Evolutionary conservation across 2,888 invertebrate genomes (phyloP), one percentile per base, ranked within the genome.

Genomic region (Gordius sp.): DNA sequence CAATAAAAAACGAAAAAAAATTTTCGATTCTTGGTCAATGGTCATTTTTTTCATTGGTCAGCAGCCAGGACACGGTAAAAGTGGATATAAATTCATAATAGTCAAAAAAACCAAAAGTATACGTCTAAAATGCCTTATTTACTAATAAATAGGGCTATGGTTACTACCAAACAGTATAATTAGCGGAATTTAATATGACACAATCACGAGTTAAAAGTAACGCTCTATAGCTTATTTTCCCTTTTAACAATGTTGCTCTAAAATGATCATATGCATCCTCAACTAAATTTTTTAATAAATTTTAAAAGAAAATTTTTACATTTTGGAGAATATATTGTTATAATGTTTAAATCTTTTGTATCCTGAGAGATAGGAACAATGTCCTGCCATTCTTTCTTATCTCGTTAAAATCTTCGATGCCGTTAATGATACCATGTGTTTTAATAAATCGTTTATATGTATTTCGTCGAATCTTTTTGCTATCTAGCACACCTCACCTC

Each of bases 101-200:
- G n/a, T n/a, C n/a, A n/a, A n/a, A n/a, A n/a, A n/a, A n/a, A n/a
- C 79, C 41, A 99, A 71, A 59, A 91, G 75, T 63, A 83, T 80
- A 64, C 93, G 75, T 65, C 89, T 78, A 70, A 65, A 78, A 71
- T 72, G 69, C 73, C 72, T 72, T 61, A 8, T 62, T 63, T 56
- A 56, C 27, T 24, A 41, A 33, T 53, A 56, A 2, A 57, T 23
- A 24, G 2, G 18, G 13, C 8, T 16, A 16, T 57, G 23, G 13
- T 28, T 18, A 66, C 62, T 82, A 87, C 97, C 97, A 99, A 1
- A 91, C 89, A 1, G 93, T 89, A 66, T 97, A 99, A 71, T 97
- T 97, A 1, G 97, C 91, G 28, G 93, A 79, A 71, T 99, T 99
- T 13, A 89, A 72, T 63, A 77, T 75, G n/a, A 85, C 76, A 58